Evolutionary conservation across 2,113 vertebrate genomes (phyloP), one percentile per base, ranked within the genome.

Genomic region (Blennius ocellaris): DNA sequence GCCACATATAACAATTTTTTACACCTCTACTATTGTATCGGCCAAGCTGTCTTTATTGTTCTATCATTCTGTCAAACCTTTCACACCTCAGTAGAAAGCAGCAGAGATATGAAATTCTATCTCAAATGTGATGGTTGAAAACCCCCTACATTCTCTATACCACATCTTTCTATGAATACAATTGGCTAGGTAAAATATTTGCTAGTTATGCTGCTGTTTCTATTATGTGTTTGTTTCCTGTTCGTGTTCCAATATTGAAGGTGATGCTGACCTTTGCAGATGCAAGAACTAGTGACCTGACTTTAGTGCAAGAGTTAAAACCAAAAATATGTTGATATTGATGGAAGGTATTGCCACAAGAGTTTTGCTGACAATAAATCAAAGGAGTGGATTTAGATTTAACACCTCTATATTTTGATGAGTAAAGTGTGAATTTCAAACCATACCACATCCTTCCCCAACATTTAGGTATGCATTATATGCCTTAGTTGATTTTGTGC

Each of bases 61-160:
- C 66, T 71, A 69, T 87, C 63, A 85, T 73, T 74, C 80, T 85
- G 81, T 87, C 80, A 83, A 75, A 78, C 52, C 71, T 61, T 71
- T 87, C 80, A 87, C 63, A 78, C 66, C 59, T 78, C 70, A 76
- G 69, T 37, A 44, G 60, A 71, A 81, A 80, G 56, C 48, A 80
- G 58, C 48, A 44, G 14, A 12, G 43, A 83, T 69, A 70, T 17
- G 16, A 69, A 30, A 30, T 30, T 30, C 21, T 30, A 30, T 30
- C 21, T 30, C 2, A 30, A 30, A 30, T 30, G 8, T 14, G 40
- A 56, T 15, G 37, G n/a, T 8, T 6, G 5, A 73, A 68, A 30
- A 54, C 52, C 39, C 17, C n/a, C 21, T 30, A 30, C 50, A 47
- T 63, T 69, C 7, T 0, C 49, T 16, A 3, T 55, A 44, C 21